Conservation (phyloP, 2,113 vertebrate species). For the Protomyctophum bolini region DNA sequence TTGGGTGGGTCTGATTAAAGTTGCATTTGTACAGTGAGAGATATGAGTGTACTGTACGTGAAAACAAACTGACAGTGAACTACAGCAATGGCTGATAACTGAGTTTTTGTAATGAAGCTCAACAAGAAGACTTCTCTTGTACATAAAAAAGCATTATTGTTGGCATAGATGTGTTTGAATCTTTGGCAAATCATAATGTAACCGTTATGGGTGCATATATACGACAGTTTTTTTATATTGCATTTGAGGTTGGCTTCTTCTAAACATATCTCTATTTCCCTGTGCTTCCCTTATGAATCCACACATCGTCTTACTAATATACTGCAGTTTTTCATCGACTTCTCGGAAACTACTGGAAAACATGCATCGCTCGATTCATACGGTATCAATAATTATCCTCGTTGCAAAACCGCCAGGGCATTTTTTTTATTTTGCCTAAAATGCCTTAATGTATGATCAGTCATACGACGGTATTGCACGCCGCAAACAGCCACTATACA, state of each 20-base stretch:
- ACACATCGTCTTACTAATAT: neutral
- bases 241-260: slow-evolving; percentile 56
- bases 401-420: neutral
- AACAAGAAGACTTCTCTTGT: slow-evolving; percentile 12
- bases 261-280: slow-evolving; percentile 7
- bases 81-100: slow-evolving; percentile 6
- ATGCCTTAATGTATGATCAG: too few relatives aligned
- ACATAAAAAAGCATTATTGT: slow-evolving; percentile 39
- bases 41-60: neutral
- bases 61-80: neutral
- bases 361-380: too few relatives aligned
- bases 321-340: neutral
- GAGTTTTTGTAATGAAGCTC: slow-evolving; percentile 9
- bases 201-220: slow-evolving; percentile 58
- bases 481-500: too few relatives aligned
- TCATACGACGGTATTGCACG: too few relatives aligned
- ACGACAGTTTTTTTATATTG: slow-evolving; percentile 65
- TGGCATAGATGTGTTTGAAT: slow-evolving; percentile 56
- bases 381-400: too few relatives aligned
- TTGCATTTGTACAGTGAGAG: slow-evolving; percentile 2
- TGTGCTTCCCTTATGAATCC: slow-evolving; percentile 44
- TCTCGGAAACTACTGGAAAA: neutral
- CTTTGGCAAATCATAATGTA: slow-evolving; percentile 73
- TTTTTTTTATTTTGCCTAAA: too few relatives aligned
- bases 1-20: too few relatives aligned